Base-by-base conservation (phyloP, 92 coral and sea anemone species). In the Zoanthus gigantus region DNA sequence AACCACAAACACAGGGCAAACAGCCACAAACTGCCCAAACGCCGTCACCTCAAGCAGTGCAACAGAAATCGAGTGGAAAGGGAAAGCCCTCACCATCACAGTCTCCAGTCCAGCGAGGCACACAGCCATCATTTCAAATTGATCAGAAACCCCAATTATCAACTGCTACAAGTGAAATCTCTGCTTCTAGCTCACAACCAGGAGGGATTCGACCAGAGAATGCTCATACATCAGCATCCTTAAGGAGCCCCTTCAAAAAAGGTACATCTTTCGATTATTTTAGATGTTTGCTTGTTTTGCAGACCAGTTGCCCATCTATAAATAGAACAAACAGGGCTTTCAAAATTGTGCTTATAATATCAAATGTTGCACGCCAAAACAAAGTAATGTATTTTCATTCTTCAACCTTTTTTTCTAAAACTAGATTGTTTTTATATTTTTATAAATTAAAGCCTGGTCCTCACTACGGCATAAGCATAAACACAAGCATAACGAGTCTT, bases 191-290 rank as follows among this genome's bases (percentile, higher is more conserved):
- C 12, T 57, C 88, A 2, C 73, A 82, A 47, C 50, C 88, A 32
- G 60, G 79, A 42, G 76, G 60, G 23, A 54, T 69, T 60, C 67
- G 69, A 18, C 69, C 91, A 60, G 86, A 84, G 48, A 83, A 93
- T 15, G 86, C 97, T 17, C 86, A 92, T 37, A 84, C 98, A 23
- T 83, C 95, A 74, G 94, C 98, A 30, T 67, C 97, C 47, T 76
- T 85, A 23, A 92, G 98, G 58, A 86, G 76, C 90, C 98, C 98
- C 63, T 93, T 91, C 88, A 97, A 87, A 83, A 97, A 97, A 92
- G 98, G 96, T 95, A 83, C 68, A 16, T 9, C 11, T 60, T 32
- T 57, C 12, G 2, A 50, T 50, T 50, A 7, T 50, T 11, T 50
- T 11, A 50, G 5, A 11, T 0, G 5, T 11, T 4, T 47, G 52